Conservation (phyloP, 2,797 vertebrate species). For the Falco peregrinus region DNA sequence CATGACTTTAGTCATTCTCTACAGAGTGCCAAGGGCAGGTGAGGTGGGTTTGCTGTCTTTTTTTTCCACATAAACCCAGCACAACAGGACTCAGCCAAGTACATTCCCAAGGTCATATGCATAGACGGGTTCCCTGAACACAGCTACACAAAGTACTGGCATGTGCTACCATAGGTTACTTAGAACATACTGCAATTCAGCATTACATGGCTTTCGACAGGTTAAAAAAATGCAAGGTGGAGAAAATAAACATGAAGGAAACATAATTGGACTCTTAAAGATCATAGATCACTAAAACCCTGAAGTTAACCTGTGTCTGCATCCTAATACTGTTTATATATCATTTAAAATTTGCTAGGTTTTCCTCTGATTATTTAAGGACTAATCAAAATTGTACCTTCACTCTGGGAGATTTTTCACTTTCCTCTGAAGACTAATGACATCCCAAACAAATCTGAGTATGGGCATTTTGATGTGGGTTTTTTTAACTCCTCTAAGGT, state of each 20-base stretch:
- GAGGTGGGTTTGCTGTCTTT: not conserved
- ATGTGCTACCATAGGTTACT: not conserved
- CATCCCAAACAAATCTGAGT: slow-evolving; percentile 30
- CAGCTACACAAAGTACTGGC: not conserved
- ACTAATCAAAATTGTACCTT: slow-evolving; percentile 41
- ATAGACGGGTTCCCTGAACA: not conserved
- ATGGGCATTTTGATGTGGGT: not conserved
- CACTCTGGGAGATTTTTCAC: not conserved
- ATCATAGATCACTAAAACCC: not conserved
- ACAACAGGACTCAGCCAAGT: not conserved
- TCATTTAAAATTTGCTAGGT: not conserved
- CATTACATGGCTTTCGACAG: not conserved
- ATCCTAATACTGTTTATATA: not conserved
- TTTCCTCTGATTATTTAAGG: slow-evolving; percentile 45
- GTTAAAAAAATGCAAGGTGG: not conserved
- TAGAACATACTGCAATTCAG: not conserved
- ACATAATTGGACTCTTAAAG: not conserved
- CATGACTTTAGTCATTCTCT: not conserved
- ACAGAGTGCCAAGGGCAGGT: not conserved
- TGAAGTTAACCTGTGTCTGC: not conserved
- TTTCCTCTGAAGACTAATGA: slow-evolving; percentile 51
- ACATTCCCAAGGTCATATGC: not conserved
- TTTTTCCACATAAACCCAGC: not conserved
- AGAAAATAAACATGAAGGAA: not conserved
- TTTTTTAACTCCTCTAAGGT: not conserved